phyloP scores from a whole-genome alignment of 2,797 vertebrate genomes.

The Loriculus beryllinus region DNA sequence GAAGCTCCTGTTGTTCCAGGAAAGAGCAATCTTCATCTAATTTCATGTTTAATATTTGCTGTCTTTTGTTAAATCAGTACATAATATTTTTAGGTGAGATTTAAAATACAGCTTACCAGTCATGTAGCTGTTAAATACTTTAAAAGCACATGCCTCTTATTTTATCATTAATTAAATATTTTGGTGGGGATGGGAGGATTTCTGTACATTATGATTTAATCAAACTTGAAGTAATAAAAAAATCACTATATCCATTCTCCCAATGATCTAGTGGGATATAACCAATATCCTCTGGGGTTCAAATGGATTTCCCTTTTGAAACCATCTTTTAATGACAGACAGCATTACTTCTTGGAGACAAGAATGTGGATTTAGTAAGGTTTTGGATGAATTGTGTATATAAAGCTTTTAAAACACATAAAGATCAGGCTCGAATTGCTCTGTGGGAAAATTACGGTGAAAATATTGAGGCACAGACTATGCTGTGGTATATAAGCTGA shows the following conservation, averaged over 20 bases:
- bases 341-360: background rate
- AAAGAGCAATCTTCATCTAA: background rate
- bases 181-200: background rate
- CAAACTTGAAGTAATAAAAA: constrained; percentile 37
- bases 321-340: background rate
- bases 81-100: background rate
- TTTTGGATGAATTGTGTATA: background rate
- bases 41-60: background rate
- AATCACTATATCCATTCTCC: background rate
- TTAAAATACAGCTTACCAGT: background rate
- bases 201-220: background rate
- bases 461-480: background rate
- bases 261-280: background rate
- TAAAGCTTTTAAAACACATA: background rate
- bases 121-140: background rate
- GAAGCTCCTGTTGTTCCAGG: background rate
- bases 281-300: constrained; percentile 36
- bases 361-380: constrained; percentile 13
- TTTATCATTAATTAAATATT: constrained; percentile 21
- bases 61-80: background rate
- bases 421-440: constrained; percentile 16
- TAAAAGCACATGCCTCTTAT: background rate
- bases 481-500: background rate
- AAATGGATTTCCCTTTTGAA: constrained; percentile 23
- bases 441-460: background rate